These are phyloP conservation scores for Griposia aprilina DNA, from an alignment of 2,888 invertebrate genomes.

Conservation along the genomic window DNA sequence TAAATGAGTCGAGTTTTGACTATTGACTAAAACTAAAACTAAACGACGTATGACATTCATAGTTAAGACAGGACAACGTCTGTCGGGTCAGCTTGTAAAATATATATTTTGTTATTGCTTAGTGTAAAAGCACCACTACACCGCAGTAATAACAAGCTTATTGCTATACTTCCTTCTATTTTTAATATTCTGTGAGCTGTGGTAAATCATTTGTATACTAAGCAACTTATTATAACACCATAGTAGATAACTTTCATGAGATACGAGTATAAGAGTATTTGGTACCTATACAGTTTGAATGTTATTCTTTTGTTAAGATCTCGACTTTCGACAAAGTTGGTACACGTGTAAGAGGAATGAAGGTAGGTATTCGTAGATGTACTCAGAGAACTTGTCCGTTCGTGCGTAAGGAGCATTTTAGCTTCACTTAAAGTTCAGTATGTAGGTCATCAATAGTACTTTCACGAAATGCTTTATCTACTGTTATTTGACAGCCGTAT, in stretches of 20 bases:
- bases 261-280: neutral
- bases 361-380: constrained; percentile 6
- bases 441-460: constrained; percentile 44
- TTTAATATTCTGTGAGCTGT: constrained; percentile 16
- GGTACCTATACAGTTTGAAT: constrained; percentile 5
- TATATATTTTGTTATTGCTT: neutral
- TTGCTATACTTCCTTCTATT: constrained; percentile 9
- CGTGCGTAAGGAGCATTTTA: constrained; percentile 28
- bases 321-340: constrained; percentile 26
- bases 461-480: constrained; percentile 12
- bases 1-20: too few relatives aligned
- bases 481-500: constrained; percentile 17
- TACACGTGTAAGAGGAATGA: constrained; percentile 31
- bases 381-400: constrained; percentile 9
- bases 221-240: constrained; percentile 4
- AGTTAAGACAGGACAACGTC: too few relatives aligned
- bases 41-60: too few relatives aligned
- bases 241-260: constrained; percentile 1
- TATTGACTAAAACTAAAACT: too few relatives aligned
- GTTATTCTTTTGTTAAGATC: constrained; percentile 8
- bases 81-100: too few relatives aligned
- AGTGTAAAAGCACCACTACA: constrained; percentile 7
- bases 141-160: constrained; percentile 14
- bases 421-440: constrained; percentile 35
- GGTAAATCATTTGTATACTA: constrained; percentile 22